Percentiles rank a stretch among this genome's conserved stretches.
Conservation (phyloP, 2,797 vertebrate species). For the Lindbergichthys nudifrons region DNA sequence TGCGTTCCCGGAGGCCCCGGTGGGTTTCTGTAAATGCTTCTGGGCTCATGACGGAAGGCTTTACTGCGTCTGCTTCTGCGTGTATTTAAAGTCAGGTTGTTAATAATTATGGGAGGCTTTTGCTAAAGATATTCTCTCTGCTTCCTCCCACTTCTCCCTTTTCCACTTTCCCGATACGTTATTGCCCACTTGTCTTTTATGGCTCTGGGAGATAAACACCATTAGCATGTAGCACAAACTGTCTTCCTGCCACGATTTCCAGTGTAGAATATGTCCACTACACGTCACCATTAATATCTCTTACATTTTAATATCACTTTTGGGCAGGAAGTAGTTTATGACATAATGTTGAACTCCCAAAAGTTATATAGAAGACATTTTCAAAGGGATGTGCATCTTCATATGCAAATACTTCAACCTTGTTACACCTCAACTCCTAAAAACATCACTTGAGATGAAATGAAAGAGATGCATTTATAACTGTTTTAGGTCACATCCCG, state of each 20-base stretch:
- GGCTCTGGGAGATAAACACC: slow-evolving; percentile 2
- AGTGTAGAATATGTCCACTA: not conserved
- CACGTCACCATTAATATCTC: not conserved
- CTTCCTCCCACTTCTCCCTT: too few relatives aligned
- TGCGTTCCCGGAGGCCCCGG: slow-evolving; percentile 4
- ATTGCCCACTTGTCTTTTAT: not conserved
- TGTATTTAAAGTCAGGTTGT: slow-evolving; percentile 16
- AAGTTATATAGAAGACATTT: not conserved
- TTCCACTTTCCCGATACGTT: not conserved
- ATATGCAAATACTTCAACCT: too few relatives aligned
- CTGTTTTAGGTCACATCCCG: too few relatives aligned
- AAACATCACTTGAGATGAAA: too few relatives aligned
- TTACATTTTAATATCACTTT: too few relatives aligned
- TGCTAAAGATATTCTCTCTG: not conserved
- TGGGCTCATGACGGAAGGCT: slow-evolving; percentile 16
- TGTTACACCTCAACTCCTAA: too few relatives aligned
- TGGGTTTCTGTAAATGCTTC: not conserved
- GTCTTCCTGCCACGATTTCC: not conserved
- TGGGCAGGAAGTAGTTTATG: not conserved
- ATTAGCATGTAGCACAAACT: not conserved
- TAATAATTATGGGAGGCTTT: slow-evolving; percentile 6
- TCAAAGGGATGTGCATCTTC: not conserved
- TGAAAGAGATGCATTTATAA: too few relatives aligned
- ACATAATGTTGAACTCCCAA: not conserved
- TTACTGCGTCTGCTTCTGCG: slow-evolving; percentile 2